Base-by-base conservation (phyloP, 2,888 invertebrate species). In the Cephus runcator region DNA sequence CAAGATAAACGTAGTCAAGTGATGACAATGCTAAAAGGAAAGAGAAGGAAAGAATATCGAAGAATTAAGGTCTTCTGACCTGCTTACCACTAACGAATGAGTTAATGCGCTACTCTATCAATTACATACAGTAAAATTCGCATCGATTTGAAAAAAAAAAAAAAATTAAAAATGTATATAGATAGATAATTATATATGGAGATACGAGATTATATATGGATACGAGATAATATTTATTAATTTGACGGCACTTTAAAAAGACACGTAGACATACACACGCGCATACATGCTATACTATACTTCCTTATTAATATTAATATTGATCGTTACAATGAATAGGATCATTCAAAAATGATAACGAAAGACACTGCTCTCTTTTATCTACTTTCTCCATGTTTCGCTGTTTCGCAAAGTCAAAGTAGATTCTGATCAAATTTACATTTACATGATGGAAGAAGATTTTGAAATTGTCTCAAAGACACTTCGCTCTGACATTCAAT, bases 111-210 rank as follows among this genome's bases (percentile, higher is more conserved):
- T 74, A 74, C 23, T 74, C 33, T 30, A 34, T n/a, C 35, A 31
- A 75, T n/a, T 40, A 56, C 73, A 79, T 78, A 79, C 71, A 71
- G 71, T 79, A 79, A 83, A 76, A 81, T 83, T 85, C 83, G 75
- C 82, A 86, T 83, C 81, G 71, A 80, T 77, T 56, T 15, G 15
- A 23, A 56, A 56, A 9, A 40, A 23, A 56, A 23, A 56, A 23
- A 23, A 23, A 56, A 56, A 23, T 1, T 86, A 23, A 56, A 56
- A 23, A 2, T 86, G 86, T 86, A 86, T 81, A 86, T 86, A 86
- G 81, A 80, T 85, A 85, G 83, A 69, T 80, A 82, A 86, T 83
- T 85, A 85, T 83, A 71, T 23, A 71, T 71, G 31, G 34, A 71
- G 23, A 23, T 56, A n/a, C n/a, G n/a, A n/a, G n/a, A 86, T 83